Base-by-base conservation (phyloP, 2,888 invertebrate species). In the Dascillus cervinus region DNA sequence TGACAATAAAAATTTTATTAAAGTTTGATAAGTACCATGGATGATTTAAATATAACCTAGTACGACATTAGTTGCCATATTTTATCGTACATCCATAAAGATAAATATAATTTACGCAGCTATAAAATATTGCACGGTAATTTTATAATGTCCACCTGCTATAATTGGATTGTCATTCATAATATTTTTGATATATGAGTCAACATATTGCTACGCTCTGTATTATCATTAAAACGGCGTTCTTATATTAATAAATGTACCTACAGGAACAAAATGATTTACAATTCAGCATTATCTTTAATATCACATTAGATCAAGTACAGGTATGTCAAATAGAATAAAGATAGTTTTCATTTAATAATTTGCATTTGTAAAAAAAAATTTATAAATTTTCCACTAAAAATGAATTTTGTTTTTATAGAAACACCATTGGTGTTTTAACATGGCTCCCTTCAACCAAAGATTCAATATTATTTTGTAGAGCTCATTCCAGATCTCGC, bases 161-260 rank as follows among this genome's bases (percentile, higher is more conserved):
- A 40, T 56, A 57, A 57, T 56, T 57, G 57, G 52, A 54, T 53
- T 55, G 55, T 54, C 54, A 54, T 55, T 52, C 49, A 34, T 44
- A 44, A 43, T 41, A 45, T 32, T 39, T 40, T 37, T 41, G 36
- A 26, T 31, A 31, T 31, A 31, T 22, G 19, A 20, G 14, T 24
- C 22, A 32, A 28, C 24, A 27, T 31, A 31, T 11, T 11, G 4
- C 11, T n/a, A 11, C 8, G 11, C 12, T 5, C 12, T 4, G 11
- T 4, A 6, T 11, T n/a, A 24, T 24, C 12, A 11, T 24, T 24
- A 11, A 24, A 11, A 11, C 11, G 4, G 8, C 8, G 8, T 17
- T 17, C 8, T 17, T 17, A 17, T 6, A 17, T 8, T 17, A 8
- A 17, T 8, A 17, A n/a, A n/a, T n/a, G n/a, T n/a, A n/a, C n/a